phyloP scores from a whole-genome alignment of 1,140 invertebrate genomes.

The Armadillidium nasatum region DNA sequence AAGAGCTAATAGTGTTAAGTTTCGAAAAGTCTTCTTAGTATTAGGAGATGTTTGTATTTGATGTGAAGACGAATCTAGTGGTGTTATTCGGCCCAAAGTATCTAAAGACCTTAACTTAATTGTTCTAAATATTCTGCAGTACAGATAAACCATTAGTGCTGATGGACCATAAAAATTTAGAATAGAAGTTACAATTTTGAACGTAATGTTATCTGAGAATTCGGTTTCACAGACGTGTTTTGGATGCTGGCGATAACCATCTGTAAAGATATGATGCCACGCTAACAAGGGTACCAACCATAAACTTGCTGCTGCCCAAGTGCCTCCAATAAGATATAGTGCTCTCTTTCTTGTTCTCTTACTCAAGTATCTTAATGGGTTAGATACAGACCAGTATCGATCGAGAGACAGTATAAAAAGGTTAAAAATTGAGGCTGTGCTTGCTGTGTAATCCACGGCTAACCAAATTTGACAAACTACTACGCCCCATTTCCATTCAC shows the following conservation, averaged over 20 bases:
- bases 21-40: not conserved
- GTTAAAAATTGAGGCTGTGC: constrained; percentile 62
- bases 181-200: constrained; percentile 54
- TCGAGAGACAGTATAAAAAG: constrained; percentile 55
- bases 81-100: not conserved
- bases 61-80: not conserved
- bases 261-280: constrained; percentile 51
- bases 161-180: constrained; percentile 59
- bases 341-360: constrained; percentile 59
- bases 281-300: constrained; percentile 57
- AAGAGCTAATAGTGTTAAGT: not conserved
- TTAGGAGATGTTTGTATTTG: not conserved
- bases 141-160: constrained; percentile 55
- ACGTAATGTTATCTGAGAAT: constrained; percentile 54
- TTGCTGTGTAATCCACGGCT: constrained; percentile 60
- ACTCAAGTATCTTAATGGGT: constrained; percentile 58
- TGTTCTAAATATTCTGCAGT: constrained; percentile 47
- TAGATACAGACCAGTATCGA: constrained; percentile 57
- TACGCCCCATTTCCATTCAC: constrained; percentile 57
- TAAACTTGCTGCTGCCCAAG: constrained; percentile 54
- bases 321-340: constrained; percentile 54
- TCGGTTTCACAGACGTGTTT: constrained; percentile 55
- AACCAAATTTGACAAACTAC: constrained; percentile 56
- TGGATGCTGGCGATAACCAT: constrained; percentile 46
- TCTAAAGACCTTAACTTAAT: constrained; percentile 30